Conservation (phyloP, 2,888 invertebrate genomes). For the Lutraria lutraria region DNA sequence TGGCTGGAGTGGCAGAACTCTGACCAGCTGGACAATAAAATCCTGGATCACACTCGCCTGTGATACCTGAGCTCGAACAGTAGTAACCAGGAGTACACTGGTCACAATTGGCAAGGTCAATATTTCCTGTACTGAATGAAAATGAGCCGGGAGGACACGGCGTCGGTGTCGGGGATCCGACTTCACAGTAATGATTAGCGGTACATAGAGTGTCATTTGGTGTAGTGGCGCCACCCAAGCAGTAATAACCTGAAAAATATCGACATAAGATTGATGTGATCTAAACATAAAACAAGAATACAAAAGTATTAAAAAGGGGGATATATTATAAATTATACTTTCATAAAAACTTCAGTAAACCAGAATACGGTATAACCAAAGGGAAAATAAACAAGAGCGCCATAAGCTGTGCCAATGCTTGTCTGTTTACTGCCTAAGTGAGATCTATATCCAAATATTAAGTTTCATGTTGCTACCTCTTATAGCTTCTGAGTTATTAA, state of each 20-base stretch:
- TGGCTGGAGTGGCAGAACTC: conserved; percentile 90
- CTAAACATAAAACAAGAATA: neutral
- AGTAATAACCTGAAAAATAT: conserved; percentile 79
- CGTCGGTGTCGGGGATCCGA: conserved; percentile 78
- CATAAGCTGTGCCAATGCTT: too few relatives aligned
- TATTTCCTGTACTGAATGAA: conserved; percentile 79
- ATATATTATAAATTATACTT: too few relatives aligned
- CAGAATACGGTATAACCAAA: too few relatives aligned
- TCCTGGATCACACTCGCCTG: conserved; percentile 82
- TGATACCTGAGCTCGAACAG: conserved; percentile 81
- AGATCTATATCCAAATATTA: too few relatives aligned
- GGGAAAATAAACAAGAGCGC: too few relatives aligned
- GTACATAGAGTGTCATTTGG: conserved; percentile 82
- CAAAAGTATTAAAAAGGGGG: too few relatives aligned
- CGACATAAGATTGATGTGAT: neutral
- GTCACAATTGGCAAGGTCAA: conserved; percentile 79
- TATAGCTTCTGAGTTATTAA: too few relatives aligned
- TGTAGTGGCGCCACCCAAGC: conserved; percentile 78
- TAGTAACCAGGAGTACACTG: conserved; percentile 83
- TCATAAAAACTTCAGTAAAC: too few relatives aligned
- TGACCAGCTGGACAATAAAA: conserved; percentile 97
- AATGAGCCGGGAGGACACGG: conserved; percentile 84
- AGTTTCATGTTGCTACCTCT: too few relatives aligned
- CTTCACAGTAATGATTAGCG: conserved; percentile 81
- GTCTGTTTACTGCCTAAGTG: too few relatives aligned